Conservation (phyloP, 2,888 invertebrate species). For the Drosophila robusta region DNA sequence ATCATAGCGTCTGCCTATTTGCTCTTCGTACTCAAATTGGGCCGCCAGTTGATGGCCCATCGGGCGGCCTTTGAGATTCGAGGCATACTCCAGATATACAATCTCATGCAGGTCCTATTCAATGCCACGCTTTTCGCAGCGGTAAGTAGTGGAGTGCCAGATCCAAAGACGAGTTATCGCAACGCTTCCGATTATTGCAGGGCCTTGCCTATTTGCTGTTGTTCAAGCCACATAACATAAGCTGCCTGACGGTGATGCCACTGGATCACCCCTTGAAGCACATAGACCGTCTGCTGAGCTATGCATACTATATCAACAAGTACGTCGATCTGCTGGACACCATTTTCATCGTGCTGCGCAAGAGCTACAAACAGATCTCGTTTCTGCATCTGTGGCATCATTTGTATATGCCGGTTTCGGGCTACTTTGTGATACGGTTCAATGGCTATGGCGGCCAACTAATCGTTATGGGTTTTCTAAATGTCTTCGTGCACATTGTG, state of each 20-base stretch:
- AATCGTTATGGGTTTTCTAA: constrained; percentile 48
- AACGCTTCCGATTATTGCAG: constrained; percentile 11
- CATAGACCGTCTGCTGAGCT: constrained; percentile 49
- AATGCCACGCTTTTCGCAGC: constrained; percentile 30
- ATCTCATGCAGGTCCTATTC: constrained; percentile 43
- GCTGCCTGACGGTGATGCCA: constrained; percentile 25
- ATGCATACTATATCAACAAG: constrained; percentile 63
- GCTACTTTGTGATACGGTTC: constrained; percentile 43
- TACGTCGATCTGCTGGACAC: constrained; percentile 58
- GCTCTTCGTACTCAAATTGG: constrained; percentile 53
- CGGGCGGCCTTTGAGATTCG: constrained; percentile 45
- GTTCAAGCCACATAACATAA: constrained; percentile 6
- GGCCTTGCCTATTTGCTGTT: constrained; percentile 12
- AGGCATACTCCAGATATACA: constrained; percentile 37
- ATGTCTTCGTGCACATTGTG: constrained; percentile 49
- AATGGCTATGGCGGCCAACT: constrained; percentile 61
- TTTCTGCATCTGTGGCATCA: constrained; percentile 58
- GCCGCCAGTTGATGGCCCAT: constrained; percentile 33
- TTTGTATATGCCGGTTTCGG: constrained; percentile 46
- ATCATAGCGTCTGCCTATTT: constrained; percentile 34
- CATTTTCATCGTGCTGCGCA: constrained; percentile 61
- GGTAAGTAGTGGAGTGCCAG: constrained; percentile 28
- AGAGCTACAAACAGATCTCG: constrained; percentile 56
- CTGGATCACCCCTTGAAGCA: constrained; percentile 42
- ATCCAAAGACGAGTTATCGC: background rate